A percentile compares a stretch with the other conserved stretches of the same genome.
Evolutionary conservation across 30 jellyfish, hydroid and myxozoan genomes (phyloP).

Genomic region (Morbakka virulenta): DNA sequence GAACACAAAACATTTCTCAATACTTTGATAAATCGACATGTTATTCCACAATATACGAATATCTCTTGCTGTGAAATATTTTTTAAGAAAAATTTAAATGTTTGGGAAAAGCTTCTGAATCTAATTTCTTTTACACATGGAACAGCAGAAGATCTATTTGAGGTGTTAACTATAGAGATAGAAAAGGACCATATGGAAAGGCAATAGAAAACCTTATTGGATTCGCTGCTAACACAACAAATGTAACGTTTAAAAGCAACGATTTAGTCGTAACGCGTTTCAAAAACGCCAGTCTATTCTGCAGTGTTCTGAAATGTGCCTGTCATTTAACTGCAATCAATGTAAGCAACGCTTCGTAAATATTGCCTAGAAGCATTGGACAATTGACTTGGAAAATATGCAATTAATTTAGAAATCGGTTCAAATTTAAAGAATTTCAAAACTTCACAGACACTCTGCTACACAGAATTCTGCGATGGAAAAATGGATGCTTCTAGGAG

Average conservation of each 20-base stretch:
- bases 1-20: neutral
- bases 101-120: neutral
- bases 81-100: neutral
- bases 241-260: neutral
- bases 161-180: neutral
- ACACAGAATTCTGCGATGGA: constrained; percentile 4
- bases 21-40: neutral
- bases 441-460: constrained; percentile 13
- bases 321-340: neutral
- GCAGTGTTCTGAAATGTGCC: neutral
- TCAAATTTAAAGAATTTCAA: neutral
- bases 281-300: constrained; percentile 12
- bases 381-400: neutral
- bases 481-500: constrained; percentile 3
- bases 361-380: neutral
- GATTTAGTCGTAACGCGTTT: constrained; percentile 1
- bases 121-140: neutral
- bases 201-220: neutral
- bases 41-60: neutral
- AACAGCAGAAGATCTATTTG: constrained; percentile 7
- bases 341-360: neutral
- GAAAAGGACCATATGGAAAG: neutral
- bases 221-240: constrained; percentile 2
- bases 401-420: neutral
- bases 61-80: neutral